These are phyloP conservation scores for Pipistrellus pipistrellus DNA, from an alignment of 2,797 vertebrate genomes.

Conservation along the genomic window DNA sequence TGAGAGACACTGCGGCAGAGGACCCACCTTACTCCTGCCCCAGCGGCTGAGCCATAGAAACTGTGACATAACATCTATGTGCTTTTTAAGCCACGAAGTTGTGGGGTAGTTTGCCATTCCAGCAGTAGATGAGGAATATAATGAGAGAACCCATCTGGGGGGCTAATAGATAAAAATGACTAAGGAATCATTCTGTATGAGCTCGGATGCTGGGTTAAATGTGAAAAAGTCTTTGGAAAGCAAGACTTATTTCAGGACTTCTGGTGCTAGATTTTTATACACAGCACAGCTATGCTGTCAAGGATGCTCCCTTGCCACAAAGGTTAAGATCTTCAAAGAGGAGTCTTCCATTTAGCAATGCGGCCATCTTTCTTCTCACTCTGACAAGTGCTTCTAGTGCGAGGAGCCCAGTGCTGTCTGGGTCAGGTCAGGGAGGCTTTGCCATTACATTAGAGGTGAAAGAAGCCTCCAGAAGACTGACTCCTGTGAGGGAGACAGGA, in stretches of 20 bases:
- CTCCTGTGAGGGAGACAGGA: neutral
- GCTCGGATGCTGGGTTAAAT: slow-evolving; percentile 1
- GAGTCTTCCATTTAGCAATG: neutral
- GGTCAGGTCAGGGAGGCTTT: neutral
- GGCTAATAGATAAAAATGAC: neutral
- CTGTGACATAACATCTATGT: neutral
- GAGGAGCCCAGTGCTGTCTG: neutral
- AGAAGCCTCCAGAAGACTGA: neutral
- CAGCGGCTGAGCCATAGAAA: neutral
- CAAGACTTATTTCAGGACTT: neutral
- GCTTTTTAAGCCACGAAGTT: neutral
- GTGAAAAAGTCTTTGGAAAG: slow-evolving; percentile 5
- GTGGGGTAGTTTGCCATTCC: neutral
- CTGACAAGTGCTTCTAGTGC: neutral
- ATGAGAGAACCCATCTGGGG: neutral
- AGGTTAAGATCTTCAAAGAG: slow-evolving; percentile 34
- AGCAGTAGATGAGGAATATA: slow-evolving; percentile 7
- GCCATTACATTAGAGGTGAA: slow-evolving; percentile 9
- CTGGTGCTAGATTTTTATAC: neutral
- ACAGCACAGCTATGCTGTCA: neutral
- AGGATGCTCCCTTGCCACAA: neutral
- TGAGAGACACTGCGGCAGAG: neutral
- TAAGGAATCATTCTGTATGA: neutral
- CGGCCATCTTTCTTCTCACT: slow-evolving; percentile 2
- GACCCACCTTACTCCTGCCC: neutral